Evolutionary conservation across 2,888 invertebrate species (phyloP).

Genomic region (Portevinia maculata): DNA sequence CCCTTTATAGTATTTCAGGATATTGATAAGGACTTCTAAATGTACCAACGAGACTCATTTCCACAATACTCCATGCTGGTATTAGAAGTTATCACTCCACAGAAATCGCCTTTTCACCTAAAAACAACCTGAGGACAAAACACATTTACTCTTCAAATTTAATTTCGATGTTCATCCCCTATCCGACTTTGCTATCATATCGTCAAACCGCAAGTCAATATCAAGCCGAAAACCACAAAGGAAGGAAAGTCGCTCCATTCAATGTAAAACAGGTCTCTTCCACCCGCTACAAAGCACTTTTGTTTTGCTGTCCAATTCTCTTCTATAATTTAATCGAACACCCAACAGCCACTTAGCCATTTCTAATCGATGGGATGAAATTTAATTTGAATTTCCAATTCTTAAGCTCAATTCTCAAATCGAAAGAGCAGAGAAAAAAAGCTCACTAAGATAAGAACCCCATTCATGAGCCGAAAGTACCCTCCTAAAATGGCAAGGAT

Average conservation of each 20-base stretch:
- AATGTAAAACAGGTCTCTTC: constrained; percentile 9
- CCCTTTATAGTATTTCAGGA: no score
- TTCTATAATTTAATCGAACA: constrained; percentile 57
- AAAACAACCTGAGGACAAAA: not conserved
- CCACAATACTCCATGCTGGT: no score
- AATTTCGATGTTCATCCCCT: not conserved
- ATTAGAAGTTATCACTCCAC: no score
- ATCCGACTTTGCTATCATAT: not conserved
- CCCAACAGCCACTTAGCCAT: constrained; percentile 67
- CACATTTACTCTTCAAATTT: not conserved
- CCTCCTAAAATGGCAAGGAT: not conserved
- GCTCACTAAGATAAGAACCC: constrained; percentile 45
- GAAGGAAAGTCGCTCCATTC: constrained; percentile 18
- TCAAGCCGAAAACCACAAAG: constrained; percentile 37
- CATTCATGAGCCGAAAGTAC: constrained; percentile 9
- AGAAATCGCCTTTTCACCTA: no score
- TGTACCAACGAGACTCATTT: no score
- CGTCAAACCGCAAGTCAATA: constrained; percentile 35
- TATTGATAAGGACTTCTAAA: no score
- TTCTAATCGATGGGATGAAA: constrained; percentile 57
- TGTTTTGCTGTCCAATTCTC: not conserved
- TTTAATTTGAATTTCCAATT: constrained; percentile 67
- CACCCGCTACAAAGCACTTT: not conserved
- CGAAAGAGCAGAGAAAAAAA: not conserved
- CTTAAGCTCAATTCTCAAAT: constrained; percentile 41